Evolutionary conservation across 2,888 invertebrate genomes (phyloP).

Genomic region (Anodontia alba): DNA sequence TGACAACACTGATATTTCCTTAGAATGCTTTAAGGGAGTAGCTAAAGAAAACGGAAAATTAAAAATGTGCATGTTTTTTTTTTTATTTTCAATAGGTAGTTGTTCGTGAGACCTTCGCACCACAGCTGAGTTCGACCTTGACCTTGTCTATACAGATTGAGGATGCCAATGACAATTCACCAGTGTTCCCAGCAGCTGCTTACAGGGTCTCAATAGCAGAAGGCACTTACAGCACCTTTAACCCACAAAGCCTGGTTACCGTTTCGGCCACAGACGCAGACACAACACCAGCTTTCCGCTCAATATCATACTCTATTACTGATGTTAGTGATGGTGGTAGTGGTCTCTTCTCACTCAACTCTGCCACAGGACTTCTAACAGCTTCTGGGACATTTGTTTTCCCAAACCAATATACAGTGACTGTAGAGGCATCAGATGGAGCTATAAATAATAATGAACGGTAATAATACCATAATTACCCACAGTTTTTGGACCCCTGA

Average conservation of each 20-base stretch:
- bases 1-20: too few species aligned
- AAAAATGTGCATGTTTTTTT: too few species aligned
- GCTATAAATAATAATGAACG: conserved; percentile 41
- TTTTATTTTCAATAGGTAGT: too few species aligned
- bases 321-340: conserved; percentile 64
- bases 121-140: conserved; percentile 63
- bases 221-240: conserved; percentile 63
- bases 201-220: conserved; percentile 63
- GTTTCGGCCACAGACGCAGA: conserved; percentile 65
- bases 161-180: conserved; percentile 79
- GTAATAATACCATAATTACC: conserved; percentile 27
- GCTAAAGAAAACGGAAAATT: too few species aligned
- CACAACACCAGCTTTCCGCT: conserved; percentile 39
- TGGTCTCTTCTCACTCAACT: conserved; percentile 65
- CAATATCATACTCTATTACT: conserved; percentile 68
- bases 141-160: conserved; percentile 71
- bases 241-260: conserved; percentile 32
- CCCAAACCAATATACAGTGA: conserved; percentile 66
- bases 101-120: conserved; percentile 65
- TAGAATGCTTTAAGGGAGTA: too few species aligned
- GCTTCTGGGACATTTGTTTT: conserved; percentile 66
- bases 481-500: too few species aligned
- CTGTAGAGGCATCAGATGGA: conserved; percentile 73
- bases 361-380: conserved; percentile 48
- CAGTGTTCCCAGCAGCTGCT: conserved; percentile 70